Base-by-base conservation (phyloP, 2,888 invertebrate species). In the Melipona bicolor region DNA sequence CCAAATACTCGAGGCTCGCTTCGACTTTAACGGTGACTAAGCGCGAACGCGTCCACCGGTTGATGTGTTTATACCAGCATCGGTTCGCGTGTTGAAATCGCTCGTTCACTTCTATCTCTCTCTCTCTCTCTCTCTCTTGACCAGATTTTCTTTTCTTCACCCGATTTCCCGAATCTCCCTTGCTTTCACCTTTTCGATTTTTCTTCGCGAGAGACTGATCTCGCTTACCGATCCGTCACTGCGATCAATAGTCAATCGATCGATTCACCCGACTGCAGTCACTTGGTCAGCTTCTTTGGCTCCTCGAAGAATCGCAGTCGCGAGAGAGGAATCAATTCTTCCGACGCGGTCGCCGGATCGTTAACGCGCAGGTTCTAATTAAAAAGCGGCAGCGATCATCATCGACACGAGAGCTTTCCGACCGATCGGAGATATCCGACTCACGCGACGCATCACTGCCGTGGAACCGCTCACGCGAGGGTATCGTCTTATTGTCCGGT, bases 331-430 rank as follows among this genome's bases (percentile, higher is more conserved):
- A 85, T 90, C 86, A 83, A 77, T 87, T 84, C 75, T 81, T 61
- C 87, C 85, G 17, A 61, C 36, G 76, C 21, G 32, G 64, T 52
- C 15, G 79, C 74, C 84, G 64, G 75, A 80, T 87, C 87, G 86
- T 92, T 91, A 92, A 90, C 87, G 87, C 87, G 85, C 87, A 82
- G 85, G 67, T 81, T 74, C 88, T 90, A 92, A 92, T 93, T 90
- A 90, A 92, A 89, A 88, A 90, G 91, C 87, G 81, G 76, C 86
- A 81, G 82, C 72, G 72, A 52, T 80, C 83, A 84, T 88, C 90
- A 90, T 91, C 89, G 85, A 78, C 84, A 74, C 84, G n/a, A 72
- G 77, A 65, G 83, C 72, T 86, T 59, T 36, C 61, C 52, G 77
- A 3, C 65, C 68, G 87, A 89, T 89, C 69, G 73, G 4, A 79